These are phyloP conservation scores for Bradysia coprophila DNA, from an alignment of 1,140 invertebrate genomes.

Conservation along the genomic window DNA sequence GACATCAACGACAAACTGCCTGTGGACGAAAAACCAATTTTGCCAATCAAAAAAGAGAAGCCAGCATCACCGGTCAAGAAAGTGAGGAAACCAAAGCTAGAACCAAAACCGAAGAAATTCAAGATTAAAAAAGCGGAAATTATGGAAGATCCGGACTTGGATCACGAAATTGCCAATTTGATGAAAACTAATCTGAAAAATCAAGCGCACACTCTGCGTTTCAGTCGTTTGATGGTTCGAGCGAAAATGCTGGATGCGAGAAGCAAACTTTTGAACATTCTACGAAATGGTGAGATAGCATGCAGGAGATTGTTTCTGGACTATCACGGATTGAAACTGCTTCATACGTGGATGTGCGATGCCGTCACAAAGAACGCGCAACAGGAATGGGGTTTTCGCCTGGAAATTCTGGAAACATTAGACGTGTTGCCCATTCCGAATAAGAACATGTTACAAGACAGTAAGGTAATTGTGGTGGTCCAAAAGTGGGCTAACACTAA, in stretches of 20 bases:
- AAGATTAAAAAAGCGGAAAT: slow-evolving; percentile 7
- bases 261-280: slow-evolving; percentile 43
- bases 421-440: slow-evolving; percentile 77
- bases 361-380: slow-evolving; percentile 27
- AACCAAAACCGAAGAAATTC: background rate
- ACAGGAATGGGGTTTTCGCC: slow-evolving; percentile 28
- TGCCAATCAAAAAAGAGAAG: background rate
- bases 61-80: slow-evolving; percentile 1
- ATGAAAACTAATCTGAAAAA: slow-evolving; percentile 62
- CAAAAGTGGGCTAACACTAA: slow-evolving; percentile 53
- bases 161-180: slow-evolving; percentile 61
- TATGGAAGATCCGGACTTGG: slow-evolving; percentile 34
- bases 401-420: slow-evolving; percentile 60
- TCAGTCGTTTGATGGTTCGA: slow-evolving; percentile 81
- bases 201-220: slow-evolving; percentile 66
- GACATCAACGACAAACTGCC: too few species aligned
- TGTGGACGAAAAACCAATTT: too few species aligned
- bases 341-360: slow-evolving; percentile 84
- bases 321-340: slow-evolving; percentile 77
- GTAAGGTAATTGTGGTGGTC: slow-evolving; percentile 67
- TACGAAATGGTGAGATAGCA: slow-evolving; percentile 52
- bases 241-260: slow-evolving; percentile 62
- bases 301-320: slow-evolving; percentile 81
- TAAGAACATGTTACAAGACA: slow-evolving; percentile 82
- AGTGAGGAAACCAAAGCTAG: background rate